These are phyloP conservation scores for Heliconius charithonia DNA, from an alignment of 2,888 invertebrate species.

Conservation along the genomic window DNA sequence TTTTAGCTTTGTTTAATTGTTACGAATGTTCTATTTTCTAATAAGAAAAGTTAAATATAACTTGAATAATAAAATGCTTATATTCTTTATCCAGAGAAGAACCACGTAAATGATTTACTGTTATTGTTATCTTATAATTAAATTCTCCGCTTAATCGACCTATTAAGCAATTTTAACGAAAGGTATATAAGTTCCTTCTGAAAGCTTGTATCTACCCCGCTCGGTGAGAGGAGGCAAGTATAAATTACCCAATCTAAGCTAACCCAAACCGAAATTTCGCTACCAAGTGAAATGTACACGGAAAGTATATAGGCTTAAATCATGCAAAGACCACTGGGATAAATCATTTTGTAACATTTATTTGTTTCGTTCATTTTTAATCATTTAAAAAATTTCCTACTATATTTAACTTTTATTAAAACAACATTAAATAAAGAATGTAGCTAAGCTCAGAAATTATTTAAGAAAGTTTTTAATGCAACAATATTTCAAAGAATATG, in stretches of 20 bases:
- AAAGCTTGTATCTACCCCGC: constrained; percentile 65
- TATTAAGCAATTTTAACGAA: constrained; percentile 79
- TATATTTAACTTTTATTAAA: background rate
- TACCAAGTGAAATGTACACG: constrained; percentile 67
- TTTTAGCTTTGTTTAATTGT: background rate
- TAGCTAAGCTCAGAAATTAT: background rate
- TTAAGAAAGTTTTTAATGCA: constrained; percentile 4
- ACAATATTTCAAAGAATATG: constrained; percentile 34
- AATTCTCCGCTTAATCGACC: constrained; percentile 73
- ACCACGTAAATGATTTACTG: constrained; percentile 55
- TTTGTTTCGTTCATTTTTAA: background rate
- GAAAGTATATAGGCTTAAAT: constrained; percentile 76
- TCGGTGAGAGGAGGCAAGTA: constrained; percentile 71
- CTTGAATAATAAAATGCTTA: constrained; percentile 19
- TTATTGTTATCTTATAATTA: constrained; percentile 67
- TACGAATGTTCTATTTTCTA: background rate
- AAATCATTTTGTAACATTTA: constrained; percentile 59
- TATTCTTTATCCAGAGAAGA: constrained; percentile 5
- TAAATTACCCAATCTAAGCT: constrained; percentile 83
- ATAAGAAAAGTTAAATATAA: background rate
- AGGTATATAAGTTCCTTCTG: constrained; percentile 67
- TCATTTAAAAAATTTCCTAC: background rate
- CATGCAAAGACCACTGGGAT: constrained; percentile 63
- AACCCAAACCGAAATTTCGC: constrained; percentile 78
- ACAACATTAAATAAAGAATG: background rate